Percentiles rank a stretch among this genome's conserved stretches.
These are phyloP conservation scores for Sipha flava DNA, from an alignment of 1,140 invertebrate species.

Conservation along the genomic window DNA sequence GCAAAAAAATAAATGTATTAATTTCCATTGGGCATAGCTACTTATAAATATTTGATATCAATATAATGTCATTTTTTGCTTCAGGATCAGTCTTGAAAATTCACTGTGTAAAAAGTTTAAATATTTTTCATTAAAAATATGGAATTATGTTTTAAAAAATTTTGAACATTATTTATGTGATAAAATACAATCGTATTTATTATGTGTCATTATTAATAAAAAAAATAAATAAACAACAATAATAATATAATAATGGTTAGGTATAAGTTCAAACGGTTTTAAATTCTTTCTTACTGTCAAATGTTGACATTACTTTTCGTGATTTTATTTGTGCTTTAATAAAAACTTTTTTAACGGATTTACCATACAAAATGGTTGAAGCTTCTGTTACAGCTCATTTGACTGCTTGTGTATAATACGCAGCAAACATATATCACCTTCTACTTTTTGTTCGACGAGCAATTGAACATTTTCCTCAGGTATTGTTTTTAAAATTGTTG, in stretches of 20 bases:
- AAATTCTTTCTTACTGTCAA: conserved; percentile 13
- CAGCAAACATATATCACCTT: conserved; percentile 33
- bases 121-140: too few relatives aligned
- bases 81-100: neutral
- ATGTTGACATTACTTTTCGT: conserved; percentile 15
- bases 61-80: neutral
- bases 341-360: conserved; percentile 33
- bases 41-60: neutral
- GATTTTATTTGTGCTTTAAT: conserved; percentile 32
- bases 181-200: neutral
- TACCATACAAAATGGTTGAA: conserved; percentile 33
- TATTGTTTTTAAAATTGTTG: conserved; percentile 34
- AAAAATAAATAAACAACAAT: neutral
- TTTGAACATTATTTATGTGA: neutral
- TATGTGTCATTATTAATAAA: neutral
- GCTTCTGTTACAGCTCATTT: conserved; percentile 39
- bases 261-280: neutral
- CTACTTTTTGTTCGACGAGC: neutral
- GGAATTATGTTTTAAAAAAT: too few relatives aligned
- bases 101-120: neutral
- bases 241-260: neutral
- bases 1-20: neutral
- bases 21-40: neutral
- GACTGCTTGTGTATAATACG: conserved; percentile 39
- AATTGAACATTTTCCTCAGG: conserved; percentile 33